Evolutionary conservation across 2,113 vertebrate genomes (phyloP), one percentile per base, ranked within the genome.

Genomic region (Hyperoodon ampullatus): DNA sequence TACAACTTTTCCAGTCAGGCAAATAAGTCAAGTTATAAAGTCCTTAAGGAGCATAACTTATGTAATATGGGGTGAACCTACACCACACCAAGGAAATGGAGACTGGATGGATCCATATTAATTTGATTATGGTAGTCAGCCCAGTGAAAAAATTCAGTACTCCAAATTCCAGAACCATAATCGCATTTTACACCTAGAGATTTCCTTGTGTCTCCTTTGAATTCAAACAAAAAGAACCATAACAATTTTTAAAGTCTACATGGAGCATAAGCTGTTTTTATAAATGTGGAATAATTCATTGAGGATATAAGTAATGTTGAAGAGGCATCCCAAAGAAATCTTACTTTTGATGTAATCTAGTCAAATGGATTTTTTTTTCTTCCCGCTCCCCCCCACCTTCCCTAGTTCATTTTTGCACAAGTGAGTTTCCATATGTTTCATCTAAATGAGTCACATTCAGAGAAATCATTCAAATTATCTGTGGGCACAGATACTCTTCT

Each of bases 361-460:
- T 94, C 61, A 81, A 66, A 90, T 42, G 92, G 81, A 75, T 84
- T 53, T 98, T 96, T 96, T 42, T 53, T 71, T 11, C 66, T 35
- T 89, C 92, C 88, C 15, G 82, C 70, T 66, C 42, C 39, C 61
- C 15, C 15, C 80, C 9, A 21, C 33, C 77, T 80, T 58, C 30
- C 47, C 60, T 50, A 47, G 61, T 71, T 77, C 85, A 94, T 77
- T 96, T 95, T 95, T 96, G 89, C 92, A 88, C 78, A 92, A 95
- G 68, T 74, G 66, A 94, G 83, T 96, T 93, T 96, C 96, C 94
- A 94, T 95, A 90, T 47, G 28, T 72, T 95, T 63, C 89, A 42
- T 10, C 92, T 83, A 93, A 97, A 26, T 75, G 96, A 94, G 68
- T 92, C 70, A 95, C 63, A 97, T 98, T 74, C 89, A 98, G 72